Percentiles rank a stretch among this genome's conserved stretches.
Conservation (phyloP, 2,888 invertebrate species). For the Euproctis similis region DNA sequence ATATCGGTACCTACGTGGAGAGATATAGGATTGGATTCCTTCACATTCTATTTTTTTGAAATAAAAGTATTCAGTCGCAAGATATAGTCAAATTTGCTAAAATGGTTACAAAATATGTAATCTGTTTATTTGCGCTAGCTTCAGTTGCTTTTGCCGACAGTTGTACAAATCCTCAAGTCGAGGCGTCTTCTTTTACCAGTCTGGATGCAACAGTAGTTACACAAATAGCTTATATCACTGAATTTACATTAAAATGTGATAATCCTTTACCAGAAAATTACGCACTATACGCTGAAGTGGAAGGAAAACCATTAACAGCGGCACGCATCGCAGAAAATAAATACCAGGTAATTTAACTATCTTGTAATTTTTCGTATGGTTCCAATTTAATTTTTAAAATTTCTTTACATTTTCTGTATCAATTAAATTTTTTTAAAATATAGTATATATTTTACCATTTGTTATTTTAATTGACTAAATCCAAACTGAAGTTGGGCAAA, state of each 20-base stretch:
- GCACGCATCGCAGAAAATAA: conserved; percentile 85
- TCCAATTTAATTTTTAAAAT: too few species aligned
- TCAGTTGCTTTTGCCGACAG: conserved; percentile 41
- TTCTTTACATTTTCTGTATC: too few species aligned
- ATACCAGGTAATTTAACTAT: conserved; percentile 94
- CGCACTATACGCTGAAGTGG: conserved; percentile 91
- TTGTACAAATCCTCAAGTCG: conserved; percentile 79
- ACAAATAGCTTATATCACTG: conserved; percentile 92
- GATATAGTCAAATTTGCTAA: conserved; percentile 38
- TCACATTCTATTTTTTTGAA: conserved; percentile 13
- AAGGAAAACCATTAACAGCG: conserved; percentile 89
- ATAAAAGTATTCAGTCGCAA: conserved; percentile 33
- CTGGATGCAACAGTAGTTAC: conserved; percentile 94
- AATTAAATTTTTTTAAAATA: too few species aligned
- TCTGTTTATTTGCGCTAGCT: conserved; percentile 41
- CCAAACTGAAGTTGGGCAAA: too few species aligned
- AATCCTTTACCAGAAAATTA: conserved; percentile 78
- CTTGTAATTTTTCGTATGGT: too few species aligned
- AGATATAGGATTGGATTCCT: conserved; percentile 8
- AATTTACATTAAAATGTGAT: conserved; percentile 90
- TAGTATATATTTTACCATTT: too few species aligned
- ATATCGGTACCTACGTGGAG: conserved; percentile 26
- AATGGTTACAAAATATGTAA: conserved; percentile 62
- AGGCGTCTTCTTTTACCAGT: conserved; percentile 90
- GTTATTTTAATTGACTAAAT: too few species aligned